Evolutionary conservation across 2,888 invertebrate species (phyloP).

Genomic region (Eustalomyia histrio): DNA sequence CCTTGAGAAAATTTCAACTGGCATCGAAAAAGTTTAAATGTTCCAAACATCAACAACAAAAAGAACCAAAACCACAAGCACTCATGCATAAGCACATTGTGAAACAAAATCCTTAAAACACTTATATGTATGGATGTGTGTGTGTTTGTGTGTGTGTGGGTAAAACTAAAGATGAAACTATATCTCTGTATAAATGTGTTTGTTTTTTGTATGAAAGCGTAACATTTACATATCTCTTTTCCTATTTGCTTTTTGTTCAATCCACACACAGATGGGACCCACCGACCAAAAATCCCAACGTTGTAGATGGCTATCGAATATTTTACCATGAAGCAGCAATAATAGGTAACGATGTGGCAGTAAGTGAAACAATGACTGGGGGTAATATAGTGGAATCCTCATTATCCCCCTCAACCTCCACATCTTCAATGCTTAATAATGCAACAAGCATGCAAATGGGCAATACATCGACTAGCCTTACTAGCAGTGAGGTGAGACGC

Average conservation of each 20-base stretch:
- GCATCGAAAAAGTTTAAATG: constrained; percentile 12
- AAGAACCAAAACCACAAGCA: constrained; percentile 57
- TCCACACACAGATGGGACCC: constrained; percentile 85
- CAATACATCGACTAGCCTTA: constrained; percentile 52
- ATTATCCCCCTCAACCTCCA: neutral
- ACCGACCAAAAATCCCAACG: constrained; percentile 89
- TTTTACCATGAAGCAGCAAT: constrained; percentile 87
- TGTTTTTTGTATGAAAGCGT: constrained; percentile 6
- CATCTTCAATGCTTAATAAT: constrained; percentile 71
- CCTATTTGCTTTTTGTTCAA: neutral
- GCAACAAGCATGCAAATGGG: constrained; percentile 73
- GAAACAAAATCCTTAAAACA: constrained; percentile 47
- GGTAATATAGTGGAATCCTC: constrained; percentile 3
- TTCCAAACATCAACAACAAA: constrained; percentile 20
- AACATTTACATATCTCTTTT: constrained; percentile 28
- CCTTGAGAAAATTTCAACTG: constrained; percentile 54
- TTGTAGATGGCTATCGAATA: constrained; percentile 90
- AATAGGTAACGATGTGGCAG: constrained; percentile 54
- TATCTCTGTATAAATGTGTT: neutral
- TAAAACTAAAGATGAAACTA: neutral
- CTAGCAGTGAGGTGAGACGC: constrained; percentile 82
- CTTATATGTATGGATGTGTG: constrained; percentile 9
- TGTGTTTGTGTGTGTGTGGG: constrained; percentile 1
- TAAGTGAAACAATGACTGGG: constrained; percentile 64
- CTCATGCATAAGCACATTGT: constrained; percentile 62